A percentile compares a stretch with the other conserved stretches of the same genome.
Evolutionary conservation across 2,888 invertebrate genomes (phyloP).

Genomic region (Drosophila macrospina): DNA sequence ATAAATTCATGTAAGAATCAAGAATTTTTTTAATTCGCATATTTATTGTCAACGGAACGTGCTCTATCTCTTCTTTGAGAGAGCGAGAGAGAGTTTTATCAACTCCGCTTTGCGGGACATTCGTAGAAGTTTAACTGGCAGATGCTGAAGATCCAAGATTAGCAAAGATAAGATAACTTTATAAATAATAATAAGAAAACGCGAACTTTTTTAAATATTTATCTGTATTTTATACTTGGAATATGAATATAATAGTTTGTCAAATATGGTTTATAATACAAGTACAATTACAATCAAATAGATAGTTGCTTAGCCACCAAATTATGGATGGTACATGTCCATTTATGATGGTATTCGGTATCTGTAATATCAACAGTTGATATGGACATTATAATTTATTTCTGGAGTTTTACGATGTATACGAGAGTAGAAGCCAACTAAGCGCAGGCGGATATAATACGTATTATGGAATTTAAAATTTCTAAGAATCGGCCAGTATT

Average conservation of each 20-base stretch:
- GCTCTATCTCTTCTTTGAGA: not conserved
- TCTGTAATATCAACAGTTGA: conserved; percentile 48
- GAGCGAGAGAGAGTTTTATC: not conserved
- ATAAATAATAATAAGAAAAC: conserved; percentile 2
- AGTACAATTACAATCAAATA: conserved; percentile 75
- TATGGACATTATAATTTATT: conserved; percentile 50
- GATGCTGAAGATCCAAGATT: too few species aligned
- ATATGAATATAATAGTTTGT: conserved; percentile 69
- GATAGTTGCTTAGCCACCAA: conserved; percentile 47
- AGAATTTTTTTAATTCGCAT: conserved; percentile 13
- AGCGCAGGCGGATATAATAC: conserved; percentile 47
- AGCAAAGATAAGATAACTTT: not conserved
- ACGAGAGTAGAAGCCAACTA: conserved; percentile 47
- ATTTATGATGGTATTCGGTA: conserved; percentile 24
- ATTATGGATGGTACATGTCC: conserved; percentile 40
- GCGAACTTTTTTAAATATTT: conserved; percentile 50
- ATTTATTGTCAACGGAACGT: not conserved
- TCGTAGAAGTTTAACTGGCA: conserved; percentile 2
- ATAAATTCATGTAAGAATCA: conserved; percentile 73
- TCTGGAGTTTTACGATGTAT: conserved; percentile 18
- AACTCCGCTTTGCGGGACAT: not conserved
- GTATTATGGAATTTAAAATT: conserved; percentile 24
- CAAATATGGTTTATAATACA: conserved; percentile 67
- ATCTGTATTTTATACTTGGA: conserved; percentile 77
- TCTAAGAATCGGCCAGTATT: conserved; percentile 2